Evolutionary conservation across 2,888 invertebrate genomes (phyloP).

Genomic region (Gnatocerus cornutus): DNA sequence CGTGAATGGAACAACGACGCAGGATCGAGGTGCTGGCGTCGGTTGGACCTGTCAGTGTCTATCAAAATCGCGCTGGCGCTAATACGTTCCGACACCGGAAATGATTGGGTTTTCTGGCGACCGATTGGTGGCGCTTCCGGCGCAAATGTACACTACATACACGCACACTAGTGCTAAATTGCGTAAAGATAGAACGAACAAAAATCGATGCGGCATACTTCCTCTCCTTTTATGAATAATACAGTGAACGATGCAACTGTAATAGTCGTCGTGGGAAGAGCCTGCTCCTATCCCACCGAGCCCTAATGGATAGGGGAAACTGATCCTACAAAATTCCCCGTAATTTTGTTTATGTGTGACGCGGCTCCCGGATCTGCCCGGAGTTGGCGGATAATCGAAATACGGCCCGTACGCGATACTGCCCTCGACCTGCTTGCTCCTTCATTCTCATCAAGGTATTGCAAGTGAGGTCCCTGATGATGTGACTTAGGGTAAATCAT

Average conservation of each 20-base stretch:
- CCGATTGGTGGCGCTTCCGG: constrained; percentile 64
- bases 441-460: constrained; percentile 60
- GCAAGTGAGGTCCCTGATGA: constrained; percentile 29
- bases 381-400: constrained; percentile 61
- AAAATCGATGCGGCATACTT: constrained; percentile 63
- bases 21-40: constrained; percentile 50
- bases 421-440: constrained; percentile 49
- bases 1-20: constrained; percentile 40
- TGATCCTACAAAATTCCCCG: constrained; percentile 68
- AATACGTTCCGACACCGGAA: constrained; percentile 76
- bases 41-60: constrained; percentile 62
- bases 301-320: constrained; percentile 65
- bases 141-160: constrained; percentile 46
- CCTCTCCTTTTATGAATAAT: constrained; percentile 62
- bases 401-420: constrained; percentile 59
- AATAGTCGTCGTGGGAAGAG: constrained; percentile 61
- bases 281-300: constrained; percentile 42
- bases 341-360: constrained; percentile 69
- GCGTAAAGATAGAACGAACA: constrained; percentile 43
- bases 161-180: constrained; percentile 37
- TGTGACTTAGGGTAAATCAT: not conserved
- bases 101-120: constrained; percentile 75
- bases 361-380: constrained; percentile 59
- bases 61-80: constrained; percentile 71
- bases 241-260: constrained; percentile 59